Evolutionary conservation across 2,888 invertebrate species (phyloP).

Genomic region (Sinopyrophorus schimmeli): DNA sequence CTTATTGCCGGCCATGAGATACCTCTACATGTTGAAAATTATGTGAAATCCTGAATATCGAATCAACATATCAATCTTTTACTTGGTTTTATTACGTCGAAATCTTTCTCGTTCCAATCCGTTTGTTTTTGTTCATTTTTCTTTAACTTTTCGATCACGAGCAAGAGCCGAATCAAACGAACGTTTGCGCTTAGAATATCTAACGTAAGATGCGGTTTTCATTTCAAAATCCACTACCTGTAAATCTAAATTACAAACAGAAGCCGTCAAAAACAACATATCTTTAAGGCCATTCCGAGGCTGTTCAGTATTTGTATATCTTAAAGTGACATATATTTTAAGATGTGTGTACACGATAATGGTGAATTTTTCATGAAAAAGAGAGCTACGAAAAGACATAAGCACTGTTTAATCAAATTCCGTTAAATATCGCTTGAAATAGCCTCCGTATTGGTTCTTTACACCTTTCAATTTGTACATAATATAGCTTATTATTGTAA

Average conservation of each 20-base stretch:
- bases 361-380: too few species aligned
- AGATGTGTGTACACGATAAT: slow-evolving; percentile 34
- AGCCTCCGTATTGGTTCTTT: slow-evolving; percentile 37
- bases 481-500: slow-evolving; percentile 42
- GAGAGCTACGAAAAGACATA: slow-evolving; percentile 26
- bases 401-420: slow-evolving; percentile 29
- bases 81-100: slow-evolving; percentile 13
- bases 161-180: slow-evolving; percentile 23
- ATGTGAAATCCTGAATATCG: slow-evolving; percentile 29
- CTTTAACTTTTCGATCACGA: slow-evolving; percentile 3
- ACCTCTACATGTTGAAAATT: slow-evolving; percentile 19
- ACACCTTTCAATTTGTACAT: slow-evolving; percentile 39
- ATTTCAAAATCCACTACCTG: slow-evolving; percentile 7
- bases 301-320: slow-evolving; percentile 35
- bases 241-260: slow-evolving; percentile 30
- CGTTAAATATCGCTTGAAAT: slow-evolving; percentile 34
- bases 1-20: slow-evolving; percentile 19
- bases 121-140: background rate
- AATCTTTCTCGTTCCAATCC: slow-evolving; percentile 2
- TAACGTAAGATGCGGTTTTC: slow-evolving; percentile 1
- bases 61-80: slow-evolving; percentile 31
- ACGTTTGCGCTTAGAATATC: slow-evolving; percentile 17
- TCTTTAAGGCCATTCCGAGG: slow-evolving; percentile 34
- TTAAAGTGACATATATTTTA: slow-evolving; percentile 38
- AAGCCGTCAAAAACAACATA: slow-evolving; percentile 43